Conservation (phyloP, 2,888 invertebrate species). For the Cheilosia scutellata region DNA sequence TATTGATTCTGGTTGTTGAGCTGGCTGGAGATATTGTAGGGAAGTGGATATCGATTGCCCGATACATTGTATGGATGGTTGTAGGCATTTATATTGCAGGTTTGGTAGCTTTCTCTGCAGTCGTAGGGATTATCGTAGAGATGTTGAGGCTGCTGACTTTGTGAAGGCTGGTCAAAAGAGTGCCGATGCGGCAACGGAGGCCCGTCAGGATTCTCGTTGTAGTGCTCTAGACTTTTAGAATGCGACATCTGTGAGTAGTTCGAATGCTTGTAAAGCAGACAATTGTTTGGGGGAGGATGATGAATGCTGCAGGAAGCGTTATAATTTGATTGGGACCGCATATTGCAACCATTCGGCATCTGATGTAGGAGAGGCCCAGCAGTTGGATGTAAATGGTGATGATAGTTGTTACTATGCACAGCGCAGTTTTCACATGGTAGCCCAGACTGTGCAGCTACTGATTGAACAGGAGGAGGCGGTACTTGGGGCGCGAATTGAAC, state of each 20-base stretch:
- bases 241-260: conserved; percentile 81
- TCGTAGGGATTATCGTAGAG: conserved; percentile 82
- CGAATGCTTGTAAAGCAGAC: conserved; percentile 60
- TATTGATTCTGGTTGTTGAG: conserved; percentile 80
- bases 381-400: conserved; percentile 73
- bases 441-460: conserved; percentile 14
- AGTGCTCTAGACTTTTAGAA: conserved; percentile 83
- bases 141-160: conserved; percentile 77
- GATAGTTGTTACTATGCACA: conserved; percentile 58
- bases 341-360: conserved; percentile 75
- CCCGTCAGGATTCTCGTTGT: conserved; percentile 80
- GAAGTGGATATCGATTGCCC: conserved; percentile 83
- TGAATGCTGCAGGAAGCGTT: conserved; percentile 74
- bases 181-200: conserved; percentile 81
- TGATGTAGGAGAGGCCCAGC: conserved; percentile 75
- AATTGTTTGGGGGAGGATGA: conserved; percentile 39
- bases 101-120: conserved; percentile 81
- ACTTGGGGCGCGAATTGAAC: conserved; percentile 74
- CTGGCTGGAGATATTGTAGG: conserved; percentile 83
- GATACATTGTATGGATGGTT: conserved; percentile 83
- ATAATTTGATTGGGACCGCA: conserved; percentile 46
- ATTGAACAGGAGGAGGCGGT: conserved; percentile 53
- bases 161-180: conserved; percentile 83
- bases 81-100: conserved; percentile 76
- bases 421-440: conserved; percentile 76